These are phyloP conservation scores for Meloidogyne exigua DNA, from an alignment of 1,140 invertebrate genomes.

Conservation along the genomic window DNA sequence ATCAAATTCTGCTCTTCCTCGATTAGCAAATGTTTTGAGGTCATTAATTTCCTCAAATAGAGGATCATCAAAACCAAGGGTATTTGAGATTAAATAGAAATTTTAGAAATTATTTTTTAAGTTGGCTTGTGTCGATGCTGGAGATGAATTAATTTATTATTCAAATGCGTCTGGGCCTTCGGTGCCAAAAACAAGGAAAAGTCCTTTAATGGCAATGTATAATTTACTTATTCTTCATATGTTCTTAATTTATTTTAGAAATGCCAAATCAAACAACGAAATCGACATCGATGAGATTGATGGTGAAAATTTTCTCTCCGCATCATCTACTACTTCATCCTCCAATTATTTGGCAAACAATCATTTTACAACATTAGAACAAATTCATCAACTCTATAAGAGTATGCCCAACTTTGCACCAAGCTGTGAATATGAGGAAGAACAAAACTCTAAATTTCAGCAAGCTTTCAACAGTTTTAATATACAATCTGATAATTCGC, in stretches of 20 bases:
- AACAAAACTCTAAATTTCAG: neutral
- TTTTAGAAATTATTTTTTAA: neutral
- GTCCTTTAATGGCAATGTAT: neutral
- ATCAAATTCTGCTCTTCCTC: neutral
- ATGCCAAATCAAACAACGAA: neutral
- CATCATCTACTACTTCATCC: neutral
- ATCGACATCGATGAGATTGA: neutral
- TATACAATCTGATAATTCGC: no score
- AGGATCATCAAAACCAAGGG: neutral
- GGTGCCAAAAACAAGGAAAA: neutral
- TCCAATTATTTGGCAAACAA: neutral
- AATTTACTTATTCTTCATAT: neutral
- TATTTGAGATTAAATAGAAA: neutral
- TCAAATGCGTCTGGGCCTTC: constrained; percentile 2
- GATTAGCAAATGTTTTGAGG: constrained; percentile 13
- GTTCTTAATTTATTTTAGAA: neutral
- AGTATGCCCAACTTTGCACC: constrained; percentile 17
- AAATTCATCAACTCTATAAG: constrained; percentile 12
- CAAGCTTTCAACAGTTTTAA: neutral
- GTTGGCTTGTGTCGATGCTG: constrained; percentile 15
- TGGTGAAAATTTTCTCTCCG: neutral
- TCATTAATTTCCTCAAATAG: constrained; percentile 1
- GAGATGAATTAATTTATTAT: constrained; percentile 17
- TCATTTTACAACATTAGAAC: constrained; percentile 4
- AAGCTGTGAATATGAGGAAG: neutral